Evolutionary conservation across 2,113 vertebrate genomes (phyloP), one percentile per base, ranked within the genome.

Genomic region (Notothenia rossii): DNA sequence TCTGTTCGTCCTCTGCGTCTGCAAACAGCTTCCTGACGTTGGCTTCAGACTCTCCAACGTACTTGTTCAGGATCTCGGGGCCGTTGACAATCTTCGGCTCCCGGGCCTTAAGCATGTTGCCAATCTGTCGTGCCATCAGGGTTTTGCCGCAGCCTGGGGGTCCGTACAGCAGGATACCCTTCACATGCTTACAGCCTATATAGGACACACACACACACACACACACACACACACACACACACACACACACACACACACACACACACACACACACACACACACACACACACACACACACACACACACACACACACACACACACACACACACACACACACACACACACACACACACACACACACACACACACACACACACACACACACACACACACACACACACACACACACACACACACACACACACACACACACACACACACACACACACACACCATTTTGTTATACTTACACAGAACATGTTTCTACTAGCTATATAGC

Each of bases 121-220:
- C 98, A 20, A 99, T 99, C 95, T 99, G 98, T 72, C 98, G 95
- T 0, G 98, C 98, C 97, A 99, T 97, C 17, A 99, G 96, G 0
- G 98, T 99, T 85, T 99, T 99, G 45, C 98, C 98, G 8, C 98
- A 99, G 79, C 98, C 98, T 0, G 98, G 98, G 33, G 98, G 98
- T 0, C 98, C 98, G 0, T 93, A 99, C n/a, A 99, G 87, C 53
- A 99, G 95, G 84, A 99, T 99, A 51, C 98, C 98, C 89, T 99
- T 99, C 80, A 99, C 98, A 0, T 99, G 98, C 72, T 99, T 99
- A 90, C 98, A 98, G 87, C 98, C 98, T n/a, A n/a, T n/a, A n/a
- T n/a, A n/a, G n/a, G n/a, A n/a, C 22, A 22, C 22, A 22, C 22
- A 22, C 22, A 22, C 22, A 22, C 22, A 22, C 22, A 22, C 22